Evolutionary conservation across 2,888 invertebrate species (phyloP).

Genomic region (Ophioninae sp.): DNA sequence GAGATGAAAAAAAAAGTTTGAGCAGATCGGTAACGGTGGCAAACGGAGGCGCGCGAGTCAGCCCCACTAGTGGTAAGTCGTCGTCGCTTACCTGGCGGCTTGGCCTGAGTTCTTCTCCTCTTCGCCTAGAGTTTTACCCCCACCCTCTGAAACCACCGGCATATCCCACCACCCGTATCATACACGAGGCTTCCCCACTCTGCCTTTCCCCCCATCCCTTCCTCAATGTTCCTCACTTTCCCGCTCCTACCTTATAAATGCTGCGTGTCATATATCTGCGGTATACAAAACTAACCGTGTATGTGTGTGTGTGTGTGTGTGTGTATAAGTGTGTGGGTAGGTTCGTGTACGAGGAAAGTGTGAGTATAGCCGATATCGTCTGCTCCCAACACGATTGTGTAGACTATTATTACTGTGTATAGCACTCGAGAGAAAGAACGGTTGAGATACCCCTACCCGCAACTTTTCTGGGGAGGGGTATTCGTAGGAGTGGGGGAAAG

Average conservation of each 20-base stretch:
- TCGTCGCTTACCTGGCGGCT: constrained; percentile 77
- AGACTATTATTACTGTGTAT: constrained; percentile 47
- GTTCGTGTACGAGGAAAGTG: constrained; percentile 43
- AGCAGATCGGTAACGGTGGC: constrained; percentile 63
- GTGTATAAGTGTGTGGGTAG: background rate
- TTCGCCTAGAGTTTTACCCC: constrained; percentile 76
- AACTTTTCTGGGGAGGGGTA: background rate
- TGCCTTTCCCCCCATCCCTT: constrained; percentile 50
- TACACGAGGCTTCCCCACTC: constrained; percentile 75
- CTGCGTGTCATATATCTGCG: constrained; percentile 21
- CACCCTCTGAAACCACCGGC: constrained; percentile 68
- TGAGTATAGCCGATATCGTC: constrained; percentile 47
- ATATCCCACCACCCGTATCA: constrained; percentile 75
- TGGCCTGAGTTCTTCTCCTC: constrained; percentile 69
- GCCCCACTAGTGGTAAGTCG: constrained; percentile 77
- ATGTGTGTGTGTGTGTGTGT: background rate
- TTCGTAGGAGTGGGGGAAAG: background rate
- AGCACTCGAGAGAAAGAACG: constrained; percentile 49
- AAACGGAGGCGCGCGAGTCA: constrained; percentile 77
- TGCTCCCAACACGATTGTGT: constrained; percentile 30
- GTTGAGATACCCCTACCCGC: constrained; percentile 38
- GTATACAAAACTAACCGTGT: constrained; percentile 1
- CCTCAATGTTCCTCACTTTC: constrained; percentile 46
- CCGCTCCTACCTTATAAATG: constrained; percentile 49
- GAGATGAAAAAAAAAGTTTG: constrained; percentile 41